Conservation (phyloP, 1,140 invertebrate genomes). For the Aplysia californica region DNA sequence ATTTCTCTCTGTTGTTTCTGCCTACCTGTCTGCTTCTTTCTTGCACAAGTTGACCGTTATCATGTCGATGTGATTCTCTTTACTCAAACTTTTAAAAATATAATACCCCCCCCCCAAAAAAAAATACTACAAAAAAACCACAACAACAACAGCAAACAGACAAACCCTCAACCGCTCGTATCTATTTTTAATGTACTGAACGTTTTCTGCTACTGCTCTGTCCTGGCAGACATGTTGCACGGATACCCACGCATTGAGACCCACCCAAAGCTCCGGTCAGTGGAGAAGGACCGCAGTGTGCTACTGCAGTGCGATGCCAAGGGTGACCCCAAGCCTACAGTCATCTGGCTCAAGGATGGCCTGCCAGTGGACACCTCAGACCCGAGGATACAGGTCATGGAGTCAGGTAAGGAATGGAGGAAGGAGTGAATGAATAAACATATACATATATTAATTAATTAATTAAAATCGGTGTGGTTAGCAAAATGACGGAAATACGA, state of each 20-base stretch:
- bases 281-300: conserved; percentile 94
- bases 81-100: no score
- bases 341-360: conserved; percentile 92
- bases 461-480: no score
- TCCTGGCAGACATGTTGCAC: conserved; percentile 73
- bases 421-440: no score
- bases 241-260: conserved; percentile 93
- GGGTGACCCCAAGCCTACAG: conserved; percentile 87
- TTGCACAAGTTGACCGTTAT: no score
- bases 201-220: not conserved
- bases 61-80: no score
- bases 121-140: not conserved
- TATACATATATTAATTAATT: no score
- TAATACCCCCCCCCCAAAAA: not conserved
- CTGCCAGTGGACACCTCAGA: conserved; percentile 88
- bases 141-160: not conserved
- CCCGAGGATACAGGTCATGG: conserved; percentile 84
- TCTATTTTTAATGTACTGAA: not conserved
- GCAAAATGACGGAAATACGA: no score
- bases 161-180: not conserved
- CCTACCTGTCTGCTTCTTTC: no score
- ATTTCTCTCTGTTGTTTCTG: no score
- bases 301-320: conserved; percentile 87
- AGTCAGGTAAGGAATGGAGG: conserved; percentile 78
- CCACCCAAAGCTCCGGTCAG: conserved; percentile 86